phyloP scores from a whole-genome alignment of 1,140 invertebrate species.

The Trypoxylus dichotomus region DNA sequence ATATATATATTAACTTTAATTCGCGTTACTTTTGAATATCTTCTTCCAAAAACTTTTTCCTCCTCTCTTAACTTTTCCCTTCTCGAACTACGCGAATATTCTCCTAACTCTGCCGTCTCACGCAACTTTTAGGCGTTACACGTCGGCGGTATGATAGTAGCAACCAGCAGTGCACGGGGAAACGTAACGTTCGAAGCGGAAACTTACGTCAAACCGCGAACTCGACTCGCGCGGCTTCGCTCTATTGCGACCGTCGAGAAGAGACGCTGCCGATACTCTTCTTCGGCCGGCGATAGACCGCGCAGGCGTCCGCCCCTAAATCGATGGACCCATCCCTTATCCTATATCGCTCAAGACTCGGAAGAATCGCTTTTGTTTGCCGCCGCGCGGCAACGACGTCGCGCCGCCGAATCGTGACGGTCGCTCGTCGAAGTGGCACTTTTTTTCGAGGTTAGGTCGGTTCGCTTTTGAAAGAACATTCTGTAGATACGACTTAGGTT shows the following conservation, averaged over 20 bases:
- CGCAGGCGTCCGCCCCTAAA: conserved; percentile 18
- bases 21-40: no score
- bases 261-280: background rate
- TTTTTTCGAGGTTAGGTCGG: no score
- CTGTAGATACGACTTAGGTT: no score
- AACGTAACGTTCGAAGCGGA: background rate
- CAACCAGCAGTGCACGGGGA: background rate
- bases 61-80: no score
- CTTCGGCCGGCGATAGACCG: background rate
- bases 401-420: background rate
- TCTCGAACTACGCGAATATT: background rate
- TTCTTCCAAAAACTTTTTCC: no score
- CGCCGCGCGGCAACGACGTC: background rate
- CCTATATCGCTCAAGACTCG: conserved; percentile 23
- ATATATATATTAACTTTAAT: no score
- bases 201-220: conserved; percentile 13
- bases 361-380: conserved; percentile 9
- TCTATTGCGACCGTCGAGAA: background rate
- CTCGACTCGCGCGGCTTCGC: conserved; percentile 1
- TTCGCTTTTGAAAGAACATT: no score
- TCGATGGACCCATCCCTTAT: conserved; percentile 24
- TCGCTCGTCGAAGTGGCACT: background rate
- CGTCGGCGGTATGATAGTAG: background rate
- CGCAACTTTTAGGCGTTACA: background rate
- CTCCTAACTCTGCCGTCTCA: background rate